A percentile compares a stretch with the other conserved stretches of the same genome.
These are phyloP conservation scores for Epizoanthus scotinus DNA, from an alignment of 92 coral and sea anemone species.

Conservation along the genomic window DNA sequence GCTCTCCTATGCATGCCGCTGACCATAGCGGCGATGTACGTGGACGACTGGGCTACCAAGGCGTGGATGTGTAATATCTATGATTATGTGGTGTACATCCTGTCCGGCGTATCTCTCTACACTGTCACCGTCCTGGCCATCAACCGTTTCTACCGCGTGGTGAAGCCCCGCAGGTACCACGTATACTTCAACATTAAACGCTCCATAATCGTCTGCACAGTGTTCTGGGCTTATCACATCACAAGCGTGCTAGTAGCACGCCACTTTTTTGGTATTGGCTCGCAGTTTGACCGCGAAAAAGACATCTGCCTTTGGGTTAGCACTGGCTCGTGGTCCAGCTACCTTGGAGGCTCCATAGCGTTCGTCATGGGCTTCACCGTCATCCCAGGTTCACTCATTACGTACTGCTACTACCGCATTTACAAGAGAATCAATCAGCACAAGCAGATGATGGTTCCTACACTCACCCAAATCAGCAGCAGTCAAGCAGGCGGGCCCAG, in stretches of 20 bases:
- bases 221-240: slow-evolving; percentile 34
- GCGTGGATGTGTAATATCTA: slow-evolving; percentile 41
- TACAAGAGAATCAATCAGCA: slow-evolving; percentile 33
- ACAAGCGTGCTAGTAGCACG: slow-evolving; percentile 24
- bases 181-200: slow-evolving; percentile 20
- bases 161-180: slow-evolving; percentile 12
- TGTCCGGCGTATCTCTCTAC: slow-evolving; percentile 33
- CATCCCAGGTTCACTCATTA: slow-evolving; percentile 22
- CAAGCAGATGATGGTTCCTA: slow-evolving; percentile 8
- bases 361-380: slow-evolving; percentile 39
- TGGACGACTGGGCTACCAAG: background rate
- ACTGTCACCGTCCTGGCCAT: slow-evolving; percentile 34
- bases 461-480: background rate
- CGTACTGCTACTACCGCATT: slow-evolving; percentile 28
- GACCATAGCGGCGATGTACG: slow-evolving; percentile 26
- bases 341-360: slow-evolving; percentile 21
- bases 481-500: slow-evolving; percentile 20
- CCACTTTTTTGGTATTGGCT: slow-evolving; percentile 35
- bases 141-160: slow-evolving; percentile 40
- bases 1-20: slow-evolving; percentile 45
- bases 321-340: background rate
- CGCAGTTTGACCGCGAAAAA: slow-evolving; percentile 12
- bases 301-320: slow-evolving; percentile 37
- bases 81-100: slow-evolving; percentile 30
- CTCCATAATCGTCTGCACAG: slow-evolving; percentile 11